phyloP scores from a whole-genome alignment of 2,888 invertebrate species.

The Selenia dentaria region DNA sequence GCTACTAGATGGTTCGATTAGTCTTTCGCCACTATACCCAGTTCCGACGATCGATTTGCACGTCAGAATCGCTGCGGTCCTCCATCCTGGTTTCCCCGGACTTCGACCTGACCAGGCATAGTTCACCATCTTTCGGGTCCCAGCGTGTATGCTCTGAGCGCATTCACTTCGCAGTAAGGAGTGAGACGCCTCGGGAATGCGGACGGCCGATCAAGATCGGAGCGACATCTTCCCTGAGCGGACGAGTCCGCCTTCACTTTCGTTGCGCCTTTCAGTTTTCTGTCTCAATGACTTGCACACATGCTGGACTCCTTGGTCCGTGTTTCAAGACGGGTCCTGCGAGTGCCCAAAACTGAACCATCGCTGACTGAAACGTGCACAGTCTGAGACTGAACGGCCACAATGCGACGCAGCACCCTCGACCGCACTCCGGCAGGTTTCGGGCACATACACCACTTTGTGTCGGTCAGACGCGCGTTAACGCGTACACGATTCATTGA shows the following conservation, averaged over 20 bases:
- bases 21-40: no score
- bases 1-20: no score
- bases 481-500: slow-evolving; percentile 42
- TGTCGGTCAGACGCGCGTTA: slow-evolving; percentile 54
- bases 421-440: slow-evolving; percentile 53
- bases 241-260: slow-evolving; percentile 82
- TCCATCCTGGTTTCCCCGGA: slow-evolving; percentile 89
- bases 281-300: slow-evolving; percentile 65
- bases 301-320: no score
- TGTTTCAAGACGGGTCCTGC: no score
- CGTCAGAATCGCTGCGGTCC: no score
- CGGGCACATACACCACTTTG: slow-evolving; percentile 46
- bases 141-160: slow-evolving; percentile 87
- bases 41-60: no score
- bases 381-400: slow-evolving; percentile 52
- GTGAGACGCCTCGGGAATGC: slow-evolving; percentile 86
- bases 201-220: slow-evolving; percentile 61
- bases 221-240: slow-evolving; percentile 72
- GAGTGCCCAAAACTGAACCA: slow-evolving; percentile 69
- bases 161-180: slow-evolving; percentile 66
- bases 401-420: slow-evolving; percentile 45
- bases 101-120: no score
- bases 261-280: slow-evolving; percentile 86
- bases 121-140: no score
- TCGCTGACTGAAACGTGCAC: slow-evolving; percentile 59